A percentile compares a stretch with the other conserved stretches of the same genome.
These are phyloP conservation scores for Centruroides vittatus DNA, from an alignment of 1,140 invertebrate species.

Conservation along the genomic window DNA sequence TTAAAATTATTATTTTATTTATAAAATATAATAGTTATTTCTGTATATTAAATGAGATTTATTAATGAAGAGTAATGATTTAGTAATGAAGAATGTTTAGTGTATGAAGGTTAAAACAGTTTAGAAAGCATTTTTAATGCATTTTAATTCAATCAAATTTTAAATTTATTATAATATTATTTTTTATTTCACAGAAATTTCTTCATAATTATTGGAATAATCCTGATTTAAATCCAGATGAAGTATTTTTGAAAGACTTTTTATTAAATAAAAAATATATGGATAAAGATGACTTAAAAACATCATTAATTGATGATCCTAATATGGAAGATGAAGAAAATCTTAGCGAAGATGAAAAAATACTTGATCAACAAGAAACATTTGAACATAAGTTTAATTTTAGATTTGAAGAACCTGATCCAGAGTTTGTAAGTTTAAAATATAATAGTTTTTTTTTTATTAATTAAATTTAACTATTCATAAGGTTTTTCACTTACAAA, in stretches of 20 bases:
- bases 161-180: no score
- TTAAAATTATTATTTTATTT: no score
- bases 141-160: no score
- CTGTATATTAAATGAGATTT: no score
- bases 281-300: slow-evolving; percentile 2
- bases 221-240: slow-evolving; percentile 59
- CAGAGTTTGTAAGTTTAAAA: slow-evolving; percentile 56
- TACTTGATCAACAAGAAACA: slow-evolving; percentile 49
- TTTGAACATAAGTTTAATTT: slow-evolving; percentile 96
- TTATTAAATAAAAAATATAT: slow-evolving; percentile 70
- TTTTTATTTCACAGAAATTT: slow-evolving; percentile 22
- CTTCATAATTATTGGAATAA: slow-evolving; percentile 68
- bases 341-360: slow-evolving; percentile 41
- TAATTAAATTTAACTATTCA: no score
- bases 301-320: slow-evolving; percentile 1
- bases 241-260: slow-evolving; percentile 83
- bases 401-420: slow-evolving; percentile 89
- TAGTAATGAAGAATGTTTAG: no score
- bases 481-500: no score
- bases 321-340: not conserved
- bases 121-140: no score
- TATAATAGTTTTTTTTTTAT: no score
- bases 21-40: no score
- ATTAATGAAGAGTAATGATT: no score
- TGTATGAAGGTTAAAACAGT: no score